These are phyloP conservation scores for Vombatus ursinus DNA, from an alignment of 2,113 vertebrate genomes.

Conservation along the genomic window DNA sequence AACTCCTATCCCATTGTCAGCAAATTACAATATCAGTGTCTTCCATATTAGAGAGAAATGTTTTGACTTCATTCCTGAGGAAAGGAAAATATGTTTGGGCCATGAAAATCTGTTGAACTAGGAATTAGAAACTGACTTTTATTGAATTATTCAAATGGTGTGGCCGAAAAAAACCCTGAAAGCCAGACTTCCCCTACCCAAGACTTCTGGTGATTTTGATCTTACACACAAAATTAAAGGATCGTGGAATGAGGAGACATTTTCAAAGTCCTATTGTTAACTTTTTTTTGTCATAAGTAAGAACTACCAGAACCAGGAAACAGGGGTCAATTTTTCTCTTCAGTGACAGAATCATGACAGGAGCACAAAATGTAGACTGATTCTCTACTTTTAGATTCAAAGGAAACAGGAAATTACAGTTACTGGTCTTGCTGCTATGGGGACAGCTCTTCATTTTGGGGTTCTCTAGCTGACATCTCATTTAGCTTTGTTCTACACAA, in stretches of 20 bases:
- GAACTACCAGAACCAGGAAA: not conserved
- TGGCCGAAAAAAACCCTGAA: conserved; percentile 6
- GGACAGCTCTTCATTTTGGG: not conserved
- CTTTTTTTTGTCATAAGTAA: not conserved
- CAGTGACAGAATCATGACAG: not conserved
- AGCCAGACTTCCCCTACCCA: not conserved
- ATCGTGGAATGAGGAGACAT: not conserved
- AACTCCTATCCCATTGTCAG: not conserved
- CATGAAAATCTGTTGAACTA: conserved; percentile 22
- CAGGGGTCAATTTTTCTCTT: not conserved
- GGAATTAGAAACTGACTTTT: conserved; percentile 34
- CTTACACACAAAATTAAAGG: conserved; percentile 43
- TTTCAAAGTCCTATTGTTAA: conserved; percentile 19
- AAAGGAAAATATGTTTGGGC: not conserved
- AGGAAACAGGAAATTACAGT: not conserved
- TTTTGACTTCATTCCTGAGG: not conserved
- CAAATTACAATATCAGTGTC: not conserved
- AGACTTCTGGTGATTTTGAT: conserved; percentile 46
- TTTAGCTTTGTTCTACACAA: conserved; percentile 18
- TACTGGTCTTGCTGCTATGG: not conserved
- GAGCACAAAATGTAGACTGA: not conserved
- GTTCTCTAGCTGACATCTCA: not conserved
- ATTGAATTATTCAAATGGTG: conserved; percentile 21
- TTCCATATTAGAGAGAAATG: not conserved
- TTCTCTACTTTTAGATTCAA: conserved; percentile 12